A percentile compares a stretch with the other conserved stretches of the same genome.
phyloP scores from a whole-genome alignment of 2,797 vertebrate genomes.

The Miichthys miiuy region DNA sequence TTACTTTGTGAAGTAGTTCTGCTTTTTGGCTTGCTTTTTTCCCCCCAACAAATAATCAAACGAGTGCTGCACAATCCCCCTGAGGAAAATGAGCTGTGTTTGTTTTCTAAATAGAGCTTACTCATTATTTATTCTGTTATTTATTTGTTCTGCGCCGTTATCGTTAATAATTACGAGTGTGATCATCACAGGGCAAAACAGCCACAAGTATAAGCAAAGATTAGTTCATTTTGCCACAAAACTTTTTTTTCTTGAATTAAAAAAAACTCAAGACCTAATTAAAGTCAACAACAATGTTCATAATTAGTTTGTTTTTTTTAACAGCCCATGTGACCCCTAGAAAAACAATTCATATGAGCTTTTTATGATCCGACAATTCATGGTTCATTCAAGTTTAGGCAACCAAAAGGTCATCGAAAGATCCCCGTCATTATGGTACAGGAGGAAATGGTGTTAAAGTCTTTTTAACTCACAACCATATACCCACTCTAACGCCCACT shows the following conservation, averaged over 20 bases:
- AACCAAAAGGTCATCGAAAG: not conserved
- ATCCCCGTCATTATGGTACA: not conserved
- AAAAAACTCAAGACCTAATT: slow-evolving; percentile 3
- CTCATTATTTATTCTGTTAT: slow-evolving; percentile 67
- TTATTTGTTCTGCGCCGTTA: slow-evolving; percentile 40
- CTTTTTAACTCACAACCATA: not conserved
- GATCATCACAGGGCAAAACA: slow-evolving; percentile 28
- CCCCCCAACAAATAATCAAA: slow-evolving; percentile 48
- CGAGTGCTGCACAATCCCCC: slow-evolving; percentile 37
- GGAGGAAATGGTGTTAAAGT: not conserved
- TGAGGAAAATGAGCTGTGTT: slow-evolving; percentile 58
- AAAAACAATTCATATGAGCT: not conserved
- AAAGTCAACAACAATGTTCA: not conserved
- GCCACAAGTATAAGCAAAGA: slow-evolving; percentile 21
- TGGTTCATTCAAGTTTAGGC: not conserved
- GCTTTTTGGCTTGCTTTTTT: slow-evolving; percentile 37
- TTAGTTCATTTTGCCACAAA: not conserved
- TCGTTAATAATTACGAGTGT: slow-evolving; percentile 39
- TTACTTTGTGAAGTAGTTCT: slow-evolving; percentile 44
- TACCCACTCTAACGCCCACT: not conserved
- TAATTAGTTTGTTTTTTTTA: not conserved
- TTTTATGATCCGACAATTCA: not conserved
- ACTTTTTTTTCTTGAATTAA: not conserved
- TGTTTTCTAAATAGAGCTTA: slow-evolving; percentile 63
- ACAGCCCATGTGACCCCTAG: not conserved